Evolutionary conservation across 2,888 invertebrate species (phyloP), one percentile per base, ranked within the genome.

Genomic region (Malthinus seriepunctatus): DNA sequence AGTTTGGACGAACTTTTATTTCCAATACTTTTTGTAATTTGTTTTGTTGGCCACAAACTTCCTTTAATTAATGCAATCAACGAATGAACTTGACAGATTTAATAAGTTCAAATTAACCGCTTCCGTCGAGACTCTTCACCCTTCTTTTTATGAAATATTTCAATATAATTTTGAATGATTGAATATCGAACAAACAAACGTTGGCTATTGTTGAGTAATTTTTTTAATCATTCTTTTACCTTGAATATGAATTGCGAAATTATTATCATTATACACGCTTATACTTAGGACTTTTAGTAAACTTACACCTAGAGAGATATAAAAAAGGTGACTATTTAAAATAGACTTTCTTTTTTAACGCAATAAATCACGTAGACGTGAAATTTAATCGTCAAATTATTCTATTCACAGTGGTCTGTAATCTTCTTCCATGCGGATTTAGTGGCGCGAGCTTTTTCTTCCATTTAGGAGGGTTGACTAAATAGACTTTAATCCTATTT

Each of bases 361-460:
- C 23, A 23, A 23, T 23, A 23, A 23, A 23, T 23, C 23, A 23
- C 23, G 23, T 37, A 14, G 38, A 38, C 38, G 46, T 47, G 38
- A 47, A 47, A 47, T 38, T 38, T 42, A 33, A 51, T 45, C 32
- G 53, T 15, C 14, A 34, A 47, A 38, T 23, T 32, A 34, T 38
- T 32, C 12, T 37, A 53, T 53, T 53, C 32, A 39, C n/a, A 38
- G 23, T 46, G 53, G 35, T 46, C 53, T 14, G 46, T 53, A 53
- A 53, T 46, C 53, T 53, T 34, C 38, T 39, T 46, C 53, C 23
- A 46, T 33, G 35, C 10, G 45, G 35, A 53, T 35, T n/a, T 37
- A 23, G 46, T 53, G 47, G 47, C 46, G 34, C 53, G 11, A 11
- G 45, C 38, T 14, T 37, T 32, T 35, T 35, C 35, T 32, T 33